These are phyloP conservation scores for Proisotoma minuta DNA, from an alignment of 2,888 invertebrate genomes.

Conservation along the genomic window DNA sequence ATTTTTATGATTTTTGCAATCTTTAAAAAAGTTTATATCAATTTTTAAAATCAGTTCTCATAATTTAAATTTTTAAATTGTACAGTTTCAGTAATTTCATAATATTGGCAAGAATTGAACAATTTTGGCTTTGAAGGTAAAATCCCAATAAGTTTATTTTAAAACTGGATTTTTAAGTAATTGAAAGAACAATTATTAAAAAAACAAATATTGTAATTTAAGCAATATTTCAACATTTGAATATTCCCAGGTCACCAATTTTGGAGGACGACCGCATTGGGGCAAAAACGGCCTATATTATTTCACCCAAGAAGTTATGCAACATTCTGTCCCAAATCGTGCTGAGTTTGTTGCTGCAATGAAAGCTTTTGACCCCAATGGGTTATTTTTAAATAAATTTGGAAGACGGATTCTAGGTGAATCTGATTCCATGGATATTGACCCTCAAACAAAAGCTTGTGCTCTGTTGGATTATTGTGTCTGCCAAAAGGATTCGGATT, in stretches of 20 bases:
- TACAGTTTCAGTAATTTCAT: too few relatives aligned
- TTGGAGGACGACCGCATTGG: conserved; percentile 32
- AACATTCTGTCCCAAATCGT: background rate
- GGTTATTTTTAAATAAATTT: conserved; percentile 34
- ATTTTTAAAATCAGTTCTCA: too few relatives aligned
- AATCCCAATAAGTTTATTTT: too few relatives aligned
- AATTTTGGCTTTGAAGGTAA: too few relatives aligned
- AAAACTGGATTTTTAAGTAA: too few relatives aligned
- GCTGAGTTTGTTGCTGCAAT: conserved; percentile 18
- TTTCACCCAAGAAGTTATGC: conserved; percentile 18
- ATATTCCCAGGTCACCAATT: conserved; percentile 12
- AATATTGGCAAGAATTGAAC: too few relatives aligned
- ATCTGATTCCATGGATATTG: conserved; percentile 24
- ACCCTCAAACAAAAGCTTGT: conserved; percentile 25
- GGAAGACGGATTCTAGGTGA: conserved; percentile 22
- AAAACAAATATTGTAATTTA: too few relatives aligned
- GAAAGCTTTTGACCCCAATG: conserved; percentile 29
- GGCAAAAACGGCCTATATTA: conserved; percentile 32
- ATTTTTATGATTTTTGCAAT: too few relatives aligned
- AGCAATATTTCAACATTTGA: background rate
- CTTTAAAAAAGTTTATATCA: too few relatives aligned
- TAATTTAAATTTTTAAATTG: too few relatives aligned
- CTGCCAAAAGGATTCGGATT: conserved; percentile 26
- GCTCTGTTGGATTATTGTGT: conserved; percentile 34
- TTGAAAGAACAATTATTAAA: too few relatives aligned